Base-by-base conservation (phyloP, 2,113 vertebrate genomes). In the Alces alces region DNA sequence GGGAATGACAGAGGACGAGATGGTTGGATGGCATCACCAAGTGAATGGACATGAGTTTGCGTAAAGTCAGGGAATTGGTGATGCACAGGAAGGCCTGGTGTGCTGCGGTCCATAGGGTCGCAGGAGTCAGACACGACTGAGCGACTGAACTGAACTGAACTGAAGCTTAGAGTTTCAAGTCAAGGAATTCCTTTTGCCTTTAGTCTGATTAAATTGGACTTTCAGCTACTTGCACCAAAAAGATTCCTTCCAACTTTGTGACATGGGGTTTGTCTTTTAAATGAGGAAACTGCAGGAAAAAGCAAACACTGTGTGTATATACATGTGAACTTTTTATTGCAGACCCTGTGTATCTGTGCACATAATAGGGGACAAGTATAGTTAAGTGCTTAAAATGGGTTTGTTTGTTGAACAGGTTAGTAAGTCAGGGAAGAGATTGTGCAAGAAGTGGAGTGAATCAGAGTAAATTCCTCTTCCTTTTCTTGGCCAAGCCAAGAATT, bases 401-500 rank as follows among this genome's bases (percentile, higher is more conserved):
- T 82, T 94, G 33, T n/a, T 52, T 86, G 66, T 47, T 89, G 50
- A 93, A 70, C 45, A 91, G 55, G 28, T 80, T 87, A 55, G 47
- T 43, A 89, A 97, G 16, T 89, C 54, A 82, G 27, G 15, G 73
- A 76, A 28, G 23, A 19, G 39, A 86, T 91, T 97, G 55, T 94
- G 45, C n/a, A 94, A 96, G 55, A 88, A 80, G 9, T 73, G 0
- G 43, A 94, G 33, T 88, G 39, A 90, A 90, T 92, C 73, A 79
- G n/a, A 92, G 58, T 57, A 61, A 94, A 97, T 89, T 60, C 45
- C 52, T 93, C 55, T 82, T 93, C 58, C 80, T 57, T 89, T 94
- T 89, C 87, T 89, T 70, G 43, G 66, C 60, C 66, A 91, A 89
- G 36, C 57, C 52, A 28, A 64, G 36, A 76, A 76, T 76, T 39